Percentiles rank a stretch among this genome's conserved stretches.
phyloP scores from a whole-genome alignment of 2,797 vertebrate genomes.

The Lindbergichthys nudifrons region DNA sequence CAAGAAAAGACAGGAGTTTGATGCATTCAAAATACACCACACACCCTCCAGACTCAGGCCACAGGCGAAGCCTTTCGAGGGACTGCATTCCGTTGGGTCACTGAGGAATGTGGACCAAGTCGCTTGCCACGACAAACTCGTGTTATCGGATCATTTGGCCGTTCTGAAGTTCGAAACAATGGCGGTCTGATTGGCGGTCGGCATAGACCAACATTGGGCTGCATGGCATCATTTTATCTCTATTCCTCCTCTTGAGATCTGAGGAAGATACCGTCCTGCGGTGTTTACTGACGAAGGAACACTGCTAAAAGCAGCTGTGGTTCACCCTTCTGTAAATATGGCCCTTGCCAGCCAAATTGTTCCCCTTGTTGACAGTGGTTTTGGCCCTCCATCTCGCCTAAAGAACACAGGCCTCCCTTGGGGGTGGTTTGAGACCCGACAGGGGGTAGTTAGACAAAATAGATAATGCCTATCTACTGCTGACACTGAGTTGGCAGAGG shows the following conservation, averaged over 20 bases:
- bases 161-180: slow-evolving; percentile 73
- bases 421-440: slow-evolving; percentile 72
- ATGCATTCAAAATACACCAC: slow-evolving; percentile 69
- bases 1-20: slow-evolving; percentile 62
- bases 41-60: slow-evolving; percentile 70
- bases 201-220: slow-evolving; percentile 58
- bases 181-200: slow-evolving; percentile 60
- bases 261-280: slow-evolving; percentile 73
- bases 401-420: slow-evolving; percentile 76
- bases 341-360: slow-evolving; percentile 83
- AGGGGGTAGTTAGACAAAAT: slow-evolving; percentile 81
- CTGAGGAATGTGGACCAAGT: slow-evolving; percentile 71
- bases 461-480: slow-evolving; percentile 77
- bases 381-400: slow-evolving; percentile 76
- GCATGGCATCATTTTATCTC: slow-evolving; percentile 76
- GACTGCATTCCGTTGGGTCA: slow-evolving; percentile 74
- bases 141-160: slow-evolving; percentile 70
- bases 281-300: slow-evolving; percentile 80
- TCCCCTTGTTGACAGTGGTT: slow-evolving; percentile 86
- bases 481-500: slow-evolving; percentile 69
- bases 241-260: slow-evolving; percentile 74
- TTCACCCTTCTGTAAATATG: slow-evolving; percentile 85
- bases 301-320: slow-evolving; percentile 84
- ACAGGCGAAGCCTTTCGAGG: slow-evolving; percentile 78
- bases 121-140: slow-evolving; percentile 67